These are phyloP conservation scores for Eucidaris tribuloides DNA, from an alignment of 35 echinoderm and acorn worm species.

Conservation along the genomic window DNA sequence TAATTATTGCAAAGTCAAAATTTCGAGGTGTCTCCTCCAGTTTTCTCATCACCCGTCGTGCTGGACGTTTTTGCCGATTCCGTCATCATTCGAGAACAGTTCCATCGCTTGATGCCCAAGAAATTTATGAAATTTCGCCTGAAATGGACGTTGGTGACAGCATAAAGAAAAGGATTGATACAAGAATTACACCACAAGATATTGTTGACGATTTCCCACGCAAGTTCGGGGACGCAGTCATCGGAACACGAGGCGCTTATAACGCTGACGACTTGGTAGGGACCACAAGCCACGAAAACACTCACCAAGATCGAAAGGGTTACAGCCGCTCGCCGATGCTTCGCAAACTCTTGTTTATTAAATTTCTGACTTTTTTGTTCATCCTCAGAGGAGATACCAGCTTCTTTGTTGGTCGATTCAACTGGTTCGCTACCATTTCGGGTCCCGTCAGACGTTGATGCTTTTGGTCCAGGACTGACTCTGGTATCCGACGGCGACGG, in stretches of 20 bases:
- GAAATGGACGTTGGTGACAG: slow-evolving; percentile 40
- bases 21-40: too few species aligned
- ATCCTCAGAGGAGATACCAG: too few species aligned
- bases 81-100: neutral
- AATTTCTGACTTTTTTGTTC: too few species aligned
- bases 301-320: slow-evolving; percentile 27
- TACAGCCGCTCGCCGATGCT: slow-evolving; percentile 52
- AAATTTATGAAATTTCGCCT: slow-evolving; percentile 30
- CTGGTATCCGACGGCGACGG: neutral
- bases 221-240: slow-evolving; percentile 17
- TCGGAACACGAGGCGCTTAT: slow-evolving; percentile 23
- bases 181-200: slow-evolving; percentile 66
- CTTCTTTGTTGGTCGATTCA: neutral
- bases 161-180: slow-evolving; percentile 71
- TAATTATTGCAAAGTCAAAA: too few species aligned
- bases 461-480: neutral
- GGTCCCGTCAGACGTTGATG: neutral
- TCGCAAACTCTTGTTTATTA: neutral
- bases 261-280: slow-evolving; percentile 36
- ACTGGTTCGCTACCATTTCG: neutral
- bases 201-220: slow-evolving; percentile 51
- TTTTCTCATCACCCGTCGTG: too few species aligned
- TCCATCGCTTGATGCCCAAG: neutral
- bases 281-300: slow-evolving; percentile 47
- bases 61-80: too few species aligned